A percentile compares a stretch with the other conserved stretches of the same genome.
phyloP scores from a whole-genome alignment of 2,113 vertebrate genomes.

The Hippocampus mohnikei region DNA sequence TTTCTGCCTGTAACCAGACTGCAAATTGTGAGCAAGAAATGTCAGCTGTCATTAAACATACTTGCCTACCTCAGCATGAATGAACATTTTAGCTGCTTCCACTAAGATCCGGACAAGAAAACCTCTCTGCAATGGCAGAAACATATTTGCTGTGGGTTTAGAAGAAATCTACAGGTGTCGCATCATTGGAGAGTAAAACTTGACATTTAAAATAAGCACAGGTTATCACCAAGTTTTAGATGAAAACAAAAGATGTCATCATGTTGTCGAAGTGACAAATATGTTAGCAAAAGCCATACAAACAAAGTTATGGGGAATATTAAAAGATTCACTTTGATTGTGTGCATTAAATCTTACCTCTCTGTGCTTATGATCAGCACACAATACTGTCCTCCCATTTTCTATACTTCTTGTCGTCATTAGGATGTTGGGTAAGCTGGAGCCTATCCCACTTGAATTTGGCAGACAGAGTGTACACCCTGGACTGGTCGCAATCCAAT shows the following conservation, averaged over 20 bases:
- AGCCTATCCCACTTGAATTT: not conserved
- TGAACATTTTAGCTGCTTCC: conserved; percentile 24
- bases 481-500: too few species aligned
- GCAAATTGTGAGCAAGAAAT: conserved; percentile 70
- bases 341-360: not conserved
- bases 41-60: conserved; percentile 67
- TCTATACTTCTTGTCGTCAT: not conserved
- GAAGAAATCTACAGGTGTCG: not conserved
- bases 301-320: not conserved
- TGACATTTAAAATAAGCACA: conserved; percentile 1
- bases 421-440: not conserved
- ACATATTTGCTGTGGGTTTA: not conserved
- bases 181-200: not conserved
- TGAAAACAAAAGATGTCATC: not conserved
- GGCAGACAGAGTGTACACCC: not conserved
- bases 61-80: conserved; percentile 37
- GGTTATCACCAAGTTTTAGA: not conserved
- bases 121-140: conserved; percentile 4
- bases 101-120: conserved; percentile 7
- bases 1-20: conserved; percentile 53
- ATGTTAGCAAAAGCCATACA: not conserved
- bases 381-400: not conserved
- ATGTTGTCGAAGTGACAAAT: not conserved
- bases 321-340: not conserved
- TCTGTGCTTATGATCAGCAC: not conserved